Evolutionary conservation across 2,888 invertebrate genomes (phyloP), one percentile per base, ranked within the genome.

Genomic region (Plebejus argus): DNA sequence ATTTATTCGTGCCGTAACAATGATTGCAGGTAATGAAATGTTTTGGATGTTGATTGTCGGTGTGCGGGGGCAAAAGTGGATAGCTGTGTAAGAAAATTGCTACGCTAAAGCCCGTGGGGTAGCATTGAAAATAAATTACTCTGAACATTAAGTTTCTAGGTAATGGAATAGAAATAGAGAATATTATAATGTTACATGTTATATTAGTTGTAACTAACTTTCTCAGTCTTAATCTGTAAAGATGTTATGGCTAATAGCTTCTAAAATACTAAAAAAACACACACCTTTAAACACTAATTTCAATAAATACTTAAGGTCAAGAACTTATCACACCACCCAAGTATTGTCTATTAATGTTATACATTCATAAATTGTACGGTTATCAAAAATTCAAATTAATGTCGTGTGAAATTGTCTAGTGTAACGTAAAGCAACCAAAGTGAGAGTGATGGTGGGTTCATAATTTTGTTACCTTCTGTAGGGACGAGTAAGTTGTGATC

Each of bases 21-120:
- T 71, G 39, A 71, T 71, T 71, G 35, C 20, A n/a, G n/a, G 35
- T 71, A 39, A 71, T 39, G n/a, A n/a, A 71, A 39, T 71, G 28
- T 35, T 70, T 18, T 35, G 33, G 33, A 1, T 35, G 33, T 18
- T 10, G 23, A 53, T 4, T 53, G 53, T 53, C 53, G 53, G 18
- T 5, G 53, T 53, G 18, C 53, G 18, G 15, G 49, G 5, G 18
- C 53, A 15, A 18, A 53, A 53, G 15, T 49, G 49, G 15, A 15
- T 15, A 53, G 15, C 18, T 53, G 53, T 18, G 53, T 45, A 45
- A 53, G 53, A 53, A 53, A 53, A 53, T 18, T 53, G 15, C 53
- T 53, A 53, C 53, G 53, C 15, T 53, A 18, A 18, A 18, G 15
- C 15, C 15, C 53, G 53, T 5, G 53, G 18, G 53, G 53, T 15